Evolutionary conservation across 2,888 invertebrate species (phyloP).

Genomic region (Cordilura impudica): DNA sequence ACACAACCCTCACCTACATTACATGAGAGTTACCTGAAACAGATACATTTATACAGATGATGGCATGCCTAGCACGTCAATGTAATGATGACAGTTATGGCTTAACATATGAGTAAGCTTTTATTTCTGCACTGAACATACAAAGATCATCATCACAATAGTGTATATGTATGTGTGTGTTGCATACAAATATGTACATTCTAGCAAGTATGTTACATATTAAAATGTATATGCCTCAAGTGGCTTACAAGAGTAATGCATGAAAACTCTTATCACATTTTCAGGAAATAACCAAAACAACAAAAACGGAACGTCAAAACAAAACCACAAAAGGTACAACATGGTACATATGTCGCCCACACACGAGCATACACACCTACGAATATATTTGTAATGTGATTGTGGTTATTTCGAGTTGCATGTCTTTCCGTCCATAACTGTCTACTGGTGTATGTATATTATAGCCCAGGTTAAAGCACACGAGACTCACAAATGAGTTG

Average conservation of each 20-base stretch:
- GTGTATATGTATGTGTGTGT: neutral
- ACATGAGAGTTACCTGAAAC: neutral
- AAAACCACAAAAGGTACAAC: slow-evolving; percentile 46
- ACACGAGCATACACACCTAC: neutral
- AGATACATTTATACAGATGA: neutral
- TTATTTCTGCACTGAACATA: neutral
- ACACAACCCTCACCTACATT: neutral
- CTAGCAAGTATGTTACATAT: slow-evolving; percentile 12
- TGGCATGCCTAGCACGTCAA: slow-evolving; percentile 49
- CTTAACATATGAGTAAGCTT: slow-evolving; percentile 28
- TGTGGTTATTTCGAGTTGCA: neutral
- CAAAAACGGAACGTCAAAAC: neutral
- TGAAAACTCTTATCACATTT: slow-evolving; percentile 52
- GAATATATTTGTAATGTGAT: neutral
- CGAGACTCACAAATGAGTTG: slow-evolving; percentile 23
- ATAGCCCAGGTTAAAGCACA: neutral
- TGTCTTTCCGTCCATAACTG: neutral
- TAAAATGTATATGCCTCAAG: slow-evolving; percentile 54
- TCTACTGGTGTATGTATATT: neutral
- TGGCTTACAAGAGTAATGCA: slow-evolving; percentile 30
- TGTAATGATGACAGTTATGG: slow-evolving; percentile 38
- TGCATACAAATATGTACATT: neutral
- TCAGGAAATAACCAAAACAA: slow-evolving; percentile 44
- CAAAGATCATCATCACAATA: neutral
- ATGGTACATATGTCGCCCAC: slow-evolving; percentile 4